Evolutionary conservation across 2,888 invertebrate species (phyloP).

Genomic region (Macrostomum cliftonense): DNA sequence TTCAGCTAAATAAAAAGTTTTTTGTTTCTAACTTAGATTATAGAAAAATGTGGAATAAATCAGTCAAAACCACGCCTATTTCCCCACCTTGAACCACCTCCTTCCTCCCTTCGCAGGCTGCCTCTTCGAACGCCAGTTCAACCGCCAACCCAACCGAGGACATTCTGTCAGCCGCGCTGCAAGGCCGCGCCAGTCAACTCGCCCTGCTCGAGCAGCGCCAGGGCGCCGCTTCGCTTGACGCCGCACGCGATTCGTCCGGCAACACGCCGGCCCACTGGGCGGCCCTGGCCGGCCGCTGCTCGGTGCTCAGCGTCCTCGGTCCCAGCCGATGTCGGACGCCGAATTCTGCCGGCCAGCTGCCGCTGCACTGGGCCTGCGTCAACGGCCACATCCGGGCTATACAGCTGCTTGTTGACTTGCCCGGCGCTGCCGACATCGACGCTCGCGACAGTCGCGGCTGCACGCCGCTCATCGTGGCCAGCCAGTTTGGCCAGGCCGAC

Average conservation of each 20-base stretch:
- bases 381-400: conserved; percentile 76
- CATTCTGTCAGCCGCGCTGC: too few species aligned
- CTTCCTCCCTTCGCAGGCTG: too few species aligned
- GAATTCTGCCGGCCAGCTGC: conserved; percentile 66
- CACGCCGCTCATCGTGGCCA: conserved; percentile 66
- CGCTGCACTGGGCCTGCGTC: conserved; percentile 80
- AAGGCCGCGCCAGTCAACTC: too few species aligned
- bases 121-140: too few species aligned
- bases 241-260: conserved; percentile 60
- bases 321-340: conserved; percentile 57
- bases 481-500: conserved; percentile 75
- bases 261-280: conserved; percentile 85
- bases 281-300: conserved; percentile 68
- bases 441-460: conserved; percentile 68
- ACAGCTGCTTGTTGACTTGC: conserved; percentile 42
- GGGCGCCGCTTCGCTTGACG: too few species aligned
- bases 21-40: too few species aligned
- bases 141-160: too few species aligned
- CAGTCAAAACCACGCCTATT: too few species aligned
- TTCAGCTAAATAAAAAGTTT: too few species aligned
- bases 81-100: too few species aligned
- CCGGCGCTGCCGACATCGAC: conserved; percentile 42
- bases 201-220: too few species aligned
- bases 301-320: conserved; percentile 60
- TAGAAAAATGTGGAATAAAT: too few species aligned